A percentile compares a stretch with the other conserved stretches of the same genome.
Conservation (phyloP, 2,888 invertebrate genomes). For the Lutraria lutraria region DNA sequence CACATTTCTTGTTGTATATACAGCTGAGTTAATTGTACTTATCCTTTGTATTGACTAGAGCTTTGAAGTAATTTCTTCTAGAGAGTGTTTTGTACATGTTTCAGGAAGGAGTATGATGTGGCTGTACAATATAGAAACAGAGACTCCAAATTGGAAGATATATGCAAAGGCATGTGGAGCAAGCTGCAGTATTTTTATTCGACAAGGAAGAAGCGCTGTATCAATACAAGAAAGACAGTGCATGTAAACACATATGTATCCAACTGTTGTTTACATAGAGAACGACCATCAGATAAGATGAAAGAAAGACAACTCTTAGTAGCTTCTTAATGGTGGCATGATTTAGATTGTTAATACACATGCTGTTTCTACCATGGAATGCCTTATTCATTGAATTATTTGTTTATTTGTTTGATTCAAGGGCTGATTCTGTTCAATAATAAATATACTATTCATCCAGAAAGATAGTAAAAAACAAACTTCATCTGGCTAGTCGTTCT, state of each 20-base stretch:
- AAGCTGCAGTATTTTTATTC: constrained; percentile 58
- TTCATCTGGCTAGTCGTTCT: not conserved
- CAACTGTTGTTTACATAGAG: not conserved
- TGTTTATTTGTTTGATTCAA: not conserved
- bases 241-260: not conserved
- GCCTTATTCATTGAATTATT: not conserved
- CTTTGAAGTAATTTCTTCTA: no score
- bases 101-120: constrained; percentile 70
- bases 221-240: not conserved
- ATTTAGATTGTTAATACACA: not conserved
- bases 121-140: constrained; percentile 59
- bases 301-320: not conserved
- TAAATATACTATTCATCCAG: not conserved
- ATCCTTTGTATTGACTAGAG: no score
- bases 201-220: not conserved
- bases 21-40: no score
- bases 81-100: constrained; percentile 30
- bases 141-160: constrained; percentile 75
- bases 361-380: not conserved
- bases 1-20: no score
- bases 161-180: constrained; percentile 80
- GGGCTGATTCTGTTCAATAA: not conserved
- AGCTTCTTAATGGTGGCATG: not conserved
- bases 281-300: not conserved
- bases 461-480: not conserved